These are phyloP conservation scores for Muschampia plurimacula DNA, from an alignment of 2,888 invertebrate species.

Conservation along the genomic window DNA sequence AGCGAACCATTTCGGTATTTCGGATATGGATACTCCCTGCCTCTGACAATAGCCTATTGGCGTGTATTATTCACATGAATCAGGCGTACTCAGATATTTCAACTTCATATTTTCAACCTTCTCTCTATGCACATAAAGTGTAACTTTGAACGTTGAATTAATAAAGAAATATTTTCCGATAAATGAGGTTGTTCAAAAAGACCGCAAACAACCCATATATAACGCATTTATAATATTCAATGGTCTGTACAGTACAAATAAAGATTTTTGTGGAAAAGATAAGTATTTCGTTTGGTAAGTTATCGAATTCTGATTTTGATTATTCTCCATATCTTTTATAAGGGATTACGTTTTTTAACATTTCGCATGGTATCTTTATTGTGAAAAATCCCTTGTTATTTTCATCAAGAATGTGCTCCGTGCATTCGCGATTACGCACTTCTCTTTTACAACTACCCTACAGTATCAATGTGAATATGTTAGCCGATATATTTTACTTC, in stretches of 20 bases:
- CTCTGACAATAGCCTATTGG: conserved; percentile 1
- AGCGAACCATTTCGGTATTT: background rate
- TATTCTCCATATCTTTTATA: background rate
- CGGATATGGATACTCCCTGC: conserved; percentile 3
- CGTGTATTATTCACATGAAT: conserved; percentile 1
- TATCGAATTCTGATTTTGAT: background rate
- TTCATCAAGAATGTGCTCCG: too few relatives aligned
- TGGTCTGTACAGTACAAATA: background rate
- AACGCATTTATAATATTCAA: background rate
- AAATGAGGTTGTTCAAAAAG: background rate
- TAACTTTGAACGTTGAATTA: background rate
- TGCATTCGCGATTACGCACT: too few relatives aligned
- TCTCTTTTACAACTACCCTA: too few relatives aligned
- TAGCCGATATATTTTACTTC: too few relatives aligned
- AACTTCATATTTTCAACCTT: background rate
- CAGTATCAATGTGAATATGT: too few relatives aligned
- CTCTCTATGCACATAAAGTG: background rate
- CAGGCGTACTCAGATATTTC: background rate
- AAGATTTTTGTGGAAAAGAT: background rate
- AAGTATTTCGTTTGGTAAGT: background rate
- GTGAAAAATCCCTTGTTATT: too few relatives aligned
- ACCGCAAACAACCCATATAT: background rate
- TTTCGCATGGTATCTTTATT: too few relatives aligned
- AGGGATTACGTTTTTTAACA: too few relatives aligned
- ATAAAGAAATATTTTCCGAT: background rate